Percentiles rank a stretch among this genome's conserved stretches.
phyloP scores from a whole-genome alignment of 2,797 vertebrate genomes.

The Silurus lanzhouensis region DNA sequence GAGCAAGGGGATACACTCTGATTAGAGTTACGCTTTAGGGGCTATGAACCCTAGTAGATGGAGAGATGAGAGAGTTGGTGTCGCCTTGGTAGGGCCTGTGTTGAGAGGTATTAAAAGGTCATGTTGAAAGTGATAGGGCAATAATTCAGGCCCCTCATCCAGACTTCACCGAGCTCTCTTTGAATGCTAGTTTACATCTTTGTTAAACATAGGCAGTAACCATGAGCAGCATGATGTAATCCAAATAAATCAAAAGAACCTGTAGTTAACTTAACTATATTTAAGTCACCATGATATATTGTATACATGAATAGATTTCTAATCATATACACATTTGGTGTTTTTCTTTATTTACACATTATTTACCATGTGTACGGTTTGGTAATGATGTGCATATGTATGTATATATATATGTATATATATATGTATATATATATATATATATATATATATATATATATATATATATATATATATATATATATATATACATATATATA shows the following conservation, averaged over 20 bases:
- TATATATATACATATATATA: too few species aligned
- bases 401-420: too few species aligned
- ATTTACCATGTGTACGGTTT: not conserved
- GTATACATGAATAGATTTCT: not conserved
- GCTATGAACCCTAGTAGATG: conserved; percentile 58
- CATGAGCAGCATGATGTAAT: conserved; percentile 24
- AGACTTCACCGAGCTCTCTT: conserved; percentile 34
- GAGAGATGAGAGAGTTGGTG: conserved; percentile 59
- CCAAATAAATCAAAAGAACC: not conserved
- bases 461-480: too few species aligned
- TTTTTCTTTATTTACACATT: not conserved
- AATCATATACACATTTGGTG: not conserved
- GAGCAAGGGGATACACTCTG: conserved; percentile 57
- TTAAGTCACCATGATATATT: conserved; percentile 21
- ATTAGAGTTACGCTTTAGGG: conserved; percentile 50
- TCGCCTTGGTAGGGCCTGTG: conserved; percentile 55
- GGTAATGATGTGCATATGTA: not conserved
- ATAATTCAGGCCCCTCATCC: conserved; percentile 55
- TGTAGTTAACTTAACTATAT: not conserved
- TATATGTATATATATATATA: too few species aligned
- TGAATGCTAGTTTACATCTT: conserved; percentile 50
- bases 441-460: too few species aligned
- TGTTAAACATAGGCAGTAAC: conserved; percentile 51
- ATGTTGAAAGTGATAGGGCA: conserved; percentile 58
- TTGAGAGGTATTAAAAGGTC: conserved; percentile 63